Percentiles rank a stretch among this genome's conserved stretches.
Conservation (phyloP, 2,888 invertebrate species). For the Amblyteles armatorius region DNA sequence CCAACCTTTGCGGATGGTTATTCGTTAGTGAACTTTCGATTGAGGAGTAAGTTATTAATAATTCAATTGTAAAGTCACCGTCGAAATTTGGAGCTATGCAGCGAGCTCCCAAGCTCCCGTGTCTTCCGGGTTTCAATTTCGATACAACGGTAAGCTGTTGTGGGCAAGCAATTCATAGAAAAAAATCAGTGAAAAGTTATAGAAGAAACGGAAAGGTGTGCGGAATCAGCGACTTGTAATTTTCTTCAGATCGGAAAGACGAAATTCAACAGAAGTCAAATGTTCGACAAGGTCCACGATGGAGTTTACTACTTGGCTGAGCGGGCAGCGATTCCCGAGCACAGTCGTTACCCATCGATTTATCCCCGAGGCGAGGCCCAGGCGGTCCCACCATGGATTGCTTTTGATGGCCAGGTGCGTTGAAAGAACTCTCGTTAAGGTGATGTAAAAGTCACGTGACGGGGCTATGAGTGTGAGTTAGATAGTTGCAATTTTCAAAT, state of each 20-base stretch:
- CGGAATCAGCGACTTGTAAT: conserved; percentile 31
- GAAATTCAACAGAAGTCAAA: conserved; percentile 87
- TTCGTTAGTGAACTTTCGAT: background rate
- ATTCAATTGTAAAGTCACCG: background rate
- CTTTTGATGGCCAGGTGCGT: conserved; percentile 93
- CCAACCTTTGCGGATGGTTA: background rate
- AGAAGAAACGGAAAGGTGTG: conserved; percentile 4
- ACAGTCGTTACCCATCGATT: conserved; percentile 88
- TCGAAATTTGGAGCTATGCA: conserved; percentile 81
- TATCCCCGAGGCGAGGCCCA: conserved; percentile 91
- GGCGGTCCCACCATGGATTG: conserved; percentile 93
- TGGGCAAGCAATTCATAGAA: conserved; percentile 24
- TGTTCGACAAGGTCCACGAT: conserved; percentile 87
- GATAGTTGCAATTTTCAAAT: no score
- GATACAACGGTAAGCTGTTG: conserved; percentile 87
- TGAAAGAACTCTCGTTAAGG: background rate
- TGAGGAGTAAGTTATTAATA: background rate
- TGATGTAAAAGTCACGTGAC: no score
- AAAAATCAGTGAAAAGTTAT: background rate
- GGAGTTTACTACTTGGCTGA: conserved; percentile 88
- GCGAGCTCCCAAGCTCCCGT: conserved; percentile 89
- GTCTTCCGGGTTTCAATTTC: conserved; percentile 90
- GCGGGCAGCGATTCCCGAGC: conserved; percentile 87
- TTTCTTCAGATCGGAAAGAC: conserved; percentile 87
- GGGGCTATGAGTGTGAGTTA: no score